phyloP scores from a whole-genome alignment of 2,797 vertebrate genomes.

The Emys orbicularis region DNA sequence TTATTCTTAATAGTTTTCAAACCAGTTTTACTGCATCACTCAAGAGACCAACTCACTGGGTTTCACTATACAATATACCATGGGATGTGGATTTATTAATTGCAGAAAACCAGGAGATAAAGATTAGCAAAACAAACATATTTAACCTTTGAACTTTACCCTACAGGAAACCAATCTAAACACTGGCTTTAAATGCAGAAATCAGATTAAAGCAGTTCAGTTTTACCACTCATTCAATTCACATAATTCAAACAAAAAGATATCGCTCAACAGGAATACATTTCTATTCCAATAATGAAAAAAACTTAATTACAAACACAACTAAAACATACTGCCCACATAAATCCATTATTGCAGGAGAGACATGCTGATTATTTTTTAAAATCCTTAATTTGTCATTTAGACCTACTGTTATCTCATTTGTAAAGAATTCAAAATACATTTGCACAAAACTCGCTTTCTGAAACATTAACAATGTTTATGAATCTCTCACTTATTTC shows the following conservation, averaged over 20 bases:
- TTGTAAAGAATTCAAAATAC: constrained; percentile 78
- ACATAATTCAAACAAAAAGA: constrained; percentile 75
- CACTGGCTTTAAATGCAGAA: constrained; percentile 54
- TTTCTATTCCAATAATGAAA: constrained; percentile 77
- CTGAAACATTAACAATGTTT: constrained; percentile 79
- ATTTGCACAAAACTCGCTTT: constrained; percentile 74
- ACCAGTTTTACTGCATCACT: constrained; percentile 37
- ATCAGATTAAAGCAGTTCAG: constrained; percentile 66
- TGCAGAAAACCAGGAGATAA: constrained; percentile 64
- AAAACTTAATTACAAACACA: constrained; percentile 80
- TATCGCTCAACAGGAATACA: constrained; percentile 75
- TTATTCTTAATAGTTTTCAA: neutral
- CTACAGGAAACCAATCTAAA: constrained; percentile 71
- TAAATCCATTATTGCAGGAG: constrained; percentile 77
- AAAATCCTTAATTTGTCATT: constrained; percentile 82
- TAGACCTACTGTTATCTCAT: constrained; percentile 80
- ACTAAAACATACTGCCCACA: constrained; percentile 72
- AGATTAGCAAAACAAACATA: constrained; percentile 61
- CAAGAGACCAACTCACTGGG: constrained; percentile 38
- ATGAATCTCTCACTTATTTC: constrained; percentile 75
- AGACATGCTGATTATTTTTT: constrained; percentile 80
- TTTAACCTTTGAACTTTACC: constrained; percentile 67
- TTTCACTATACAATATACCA: constrained; percentile 51
- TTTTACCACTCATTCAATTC: constrained; percentile 74
- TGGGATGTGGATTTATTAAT: constrained; percentile 62